Conservation (phyloP, 2,113 vertebrate species). For the Murina feae region DNA sequence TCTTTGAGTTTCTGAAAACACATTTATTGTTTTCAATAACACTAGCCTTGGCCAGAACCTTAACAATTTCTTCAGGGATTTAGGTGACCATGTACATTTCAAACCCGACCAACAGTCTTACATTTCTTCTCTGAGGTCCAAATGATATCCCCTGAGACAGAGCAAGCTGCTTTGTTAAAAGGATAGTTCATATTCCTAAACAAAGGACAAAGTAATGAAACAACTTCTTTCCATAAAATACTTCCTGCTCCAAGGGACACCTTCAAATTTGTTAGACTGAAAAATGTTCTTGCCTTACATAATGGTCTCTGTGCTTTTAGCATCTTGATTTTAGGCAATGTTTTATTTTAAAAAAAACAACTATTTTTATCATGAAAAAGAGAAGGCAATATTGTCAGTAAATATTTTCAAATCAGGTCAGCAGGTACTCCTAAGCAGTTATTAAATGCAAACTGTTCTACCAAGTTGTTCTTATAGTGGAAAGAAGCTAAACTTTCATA, state of each 20-base stretch:
- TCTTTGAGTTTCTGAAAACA: constrained; percentile 49
- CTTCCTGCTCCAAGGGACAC: neutral
- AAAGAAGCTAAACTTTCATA: neutral
- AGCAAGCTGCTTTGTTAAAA: neutral
- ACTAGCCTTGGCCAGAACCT: neutral
- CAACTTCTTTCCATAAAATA: neutral
- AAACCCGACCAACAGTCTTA: neutral
- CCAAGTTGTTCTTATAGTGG: too few species aligned
- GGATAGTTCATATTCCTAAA: neutral
- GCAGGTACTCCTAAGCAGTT: neutral
- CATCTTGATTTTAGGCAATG: constrained; percentile 22
- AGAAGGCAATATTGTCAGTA: neutral
- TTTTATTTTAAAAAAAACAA: constrained; percentile 19
- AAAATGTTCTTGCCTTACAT: constrained; percentile 29
- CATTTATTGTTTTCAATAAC: constrained; percentile 17
- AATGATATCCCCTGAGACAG: neutral
- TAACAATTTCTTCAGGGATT: neutral
- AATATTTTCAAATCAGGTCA: neutral
- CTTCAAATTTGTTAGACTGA: neutral
- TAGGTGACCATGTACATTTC: neutral
- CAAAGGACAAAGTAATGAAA: neutral
- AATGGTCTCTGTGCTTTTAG: constrained; percentile 18
- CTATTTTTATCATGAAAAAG: constrained; percentile 15
- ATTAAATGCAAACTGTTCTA: neutral
- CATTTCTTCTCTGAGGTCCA: neutral